Conservation (phyloP, 2,113 vertebrate genomes). For the Rhegmatorhina hoffmannsi region DNA sequence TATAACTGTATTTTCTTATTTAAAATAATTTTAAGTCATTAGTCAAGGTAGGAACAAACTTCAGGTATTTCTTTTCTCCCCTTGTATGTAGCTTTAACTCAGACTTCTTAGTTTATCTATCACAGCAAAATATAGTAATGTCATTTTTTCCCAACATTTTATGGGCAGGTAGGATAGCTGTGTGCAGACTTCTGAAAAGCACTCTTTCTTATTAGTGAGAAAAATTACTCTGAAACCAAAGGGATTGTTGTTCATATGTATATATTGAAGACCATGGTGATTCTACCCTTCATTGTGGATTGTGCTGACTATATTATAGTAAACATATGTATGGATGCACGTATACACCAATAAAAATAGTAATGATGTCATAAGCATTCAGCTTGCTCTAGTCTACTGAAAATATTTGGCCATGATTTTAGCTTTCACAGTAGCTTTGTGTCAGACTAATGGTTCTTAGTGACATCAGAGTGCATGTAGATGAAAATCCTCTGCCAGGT, state of each 20-base stretch:
- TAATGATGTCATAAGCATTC: background rate
- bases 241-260: background rate
- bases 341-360: background rate
- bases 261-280: background rate
- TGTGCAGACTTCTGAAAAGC: background rate
- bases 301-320: background rate
- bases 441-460: background rate
- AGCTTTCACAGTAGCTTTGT: background rate
- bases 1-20: background rate
- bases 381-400: background rate
- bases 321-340: background rate
- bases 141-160: background rate
- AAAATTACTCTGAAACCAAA: background rate
- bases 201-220: background rate
- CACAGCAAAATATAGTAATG: background rate
- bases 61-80: background rate
- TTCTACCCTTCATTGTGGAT: background rate
- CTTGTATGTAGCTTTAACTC: background rate
- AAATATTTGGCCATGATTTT: constrained; percentile 2
- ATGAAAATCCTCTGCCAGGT: background rate
- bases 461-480: background rate
- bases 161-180: background rate
- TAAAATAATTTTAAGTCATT: background rate
- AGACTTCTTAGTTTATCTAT: background rate
- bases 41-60: background rate